A percentile compares a stretch with the other conserved stretches of the same genome.
phyloP scores from a whole-genome alignment of 2,888 invertebrate species.

The Mythimna vitellina region DNA sequence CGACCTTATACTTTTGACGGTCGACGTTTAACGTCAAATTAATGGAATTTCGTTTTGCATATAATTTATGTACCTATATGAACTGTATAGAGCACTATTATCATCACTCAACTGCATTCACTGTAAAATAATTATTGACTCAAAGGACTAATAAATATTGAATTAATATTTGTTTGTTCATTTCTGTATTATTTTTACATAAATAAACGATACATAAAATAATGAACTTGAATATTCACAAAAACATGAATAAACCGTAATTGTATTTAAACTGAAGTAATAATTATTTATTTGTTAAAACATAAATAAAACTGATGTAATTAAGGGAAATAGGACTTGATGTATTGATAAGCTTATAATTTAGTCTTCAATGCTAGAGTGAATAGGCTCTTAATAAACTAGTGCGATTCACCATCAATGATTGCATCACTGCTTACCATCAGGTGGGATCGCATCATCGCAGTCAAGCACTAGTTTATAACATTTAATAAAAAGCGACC shows the following conservation, averaged over 20 bases:
- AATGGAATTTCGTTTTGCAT: too few relatives aligned
- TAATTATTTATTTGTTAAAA: background rate
- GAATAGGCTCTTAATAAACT: too few relatives aligned
- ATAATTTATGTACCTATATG: too few relatives aligned
- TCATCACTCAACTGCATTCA: background rate
- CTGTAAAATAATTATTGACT: background rate
- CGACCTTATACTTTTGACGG: constrained; percentile 8
- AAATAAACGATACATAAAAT: background rate
- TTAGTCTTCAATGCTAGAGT: too few relatives aligned
- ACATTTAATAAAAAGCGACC: background rate
- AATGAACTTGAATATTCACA: constrained; percentile 1
- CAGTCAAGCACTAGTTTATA: too few relatives aligned
- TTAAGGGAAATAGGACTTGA: background rate
- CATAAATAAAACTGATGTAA: background rate
- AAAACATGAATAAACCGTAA: background rate
- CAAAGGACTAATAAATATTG: background rate
- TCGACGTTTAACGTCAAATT: background rate
- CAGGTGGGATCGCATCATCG: too few relatives aligned
- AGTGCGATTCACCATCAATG: too few relatives aligned
- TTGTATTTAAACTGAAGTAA: background rate
- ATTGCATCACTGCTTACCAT: too few relatives aligned
- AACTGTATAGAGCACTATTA: background rate
- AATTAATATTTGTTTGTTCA: too few relatives aligned
- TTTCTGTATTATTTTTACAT: background rate
- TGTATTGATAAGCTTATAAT: background rate